Evolutionary conservation across 2,113 vertebrate species (phyloP).

Genomic region (human (Homo sapiens)): GRCh38 chr1:92170001-92170500

Average conservation of each 20-base stretch:
- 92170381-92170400: slow-evolving; percentile 32
- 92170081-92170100: slow-evolving; percentile 68
- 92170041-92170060: slow-evolving; percentile 46
- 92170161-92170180: slow-evolving; percentile 22
- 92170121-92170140: slow-evolving; percentile 10
- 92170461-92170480: slow-evolving; percentile 74
- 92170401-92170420: slow-evolving; percentile 71
- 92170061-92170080: slow-evolving; percentile 47
- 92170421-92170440: slow-evolving; percentile 67
- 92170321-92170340: slow-evolving; percentile 42
- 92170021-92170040: not conserved
- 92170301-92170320: slow-evolving; percentile 51
- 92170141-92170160: slow-evolving; percentile 52
- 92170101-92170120: slow-evolving; percentile 61
- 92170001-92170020: slow-evolving; percentile 19
- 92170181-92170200: slow-evolving; percentile 23
- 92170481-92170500: slow-evolving; percentile 69
- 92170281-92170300: not conserved
- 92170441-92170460: slow-evolving; percentile 66
- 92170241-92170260: slow-evolving; percentile 26
- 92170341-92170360: slow-evolving; percentile 51
- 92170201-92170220: not conserved
- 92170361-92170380: slow-evolving; percentile 27
- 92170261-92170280: not conserved
- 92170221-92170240: too few relatives aligned